Base-by-base conservation (phyloP, 1,140 invertebrate genomes). In the Aphelinus certus region DNA sequence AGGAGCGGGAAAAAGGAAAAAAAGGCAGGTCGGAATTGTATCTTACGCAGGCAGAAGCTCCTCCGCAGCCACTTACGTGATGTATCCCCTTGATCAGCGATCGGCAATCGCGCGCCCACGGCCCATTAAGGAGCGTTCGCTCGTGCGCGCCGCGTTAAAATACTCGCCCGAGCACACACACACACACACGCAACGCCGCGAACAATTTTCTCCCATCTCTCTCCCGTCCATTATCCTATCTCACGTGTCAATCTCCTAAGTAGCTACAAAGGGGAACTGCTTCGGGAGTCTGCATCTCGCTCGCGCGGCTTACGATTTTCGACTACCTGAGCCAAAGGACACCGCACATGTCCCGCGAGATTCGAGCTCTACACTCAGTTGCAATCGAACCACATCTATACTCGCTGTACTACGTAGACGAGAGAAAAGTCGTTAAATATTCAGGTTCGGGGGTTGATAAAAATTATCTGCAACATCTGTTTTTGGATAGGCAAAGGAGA, bases 221-320 rank as follows among this genome's bases (percentile, higher is more conserved):
- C 26, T 26, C 64, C 64, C 75, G 79, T 84, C 83, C 84, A 85
- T 85, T 85, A 84, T 79, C 79, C 72, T 85, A 85, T 85, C 84
- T 83, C 78, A 77, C 82, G 64, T 83, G 82, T 85, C 82, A 83
- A 85, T 85, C 84, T 85, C 72, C 79, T 82, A 84, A 84, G 84
- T 83, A 84, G 81, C 82, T 81, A 82, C 80, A 83, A 79, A 78
- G 65, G 76, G 79, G 77, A 69, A 79, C 79, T 78, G 77, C 81
- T 83, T 82, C 79, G 82, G 75, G 81, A 79, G 76, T 71, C 26
- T 26, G 26, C 26, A 26, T 26, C 26, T 26, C 26, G 26, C 26
- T 26, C 26, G 26, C 26, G 0, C 26, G 26, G 0, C 26, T 26
- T 26, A 26, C 26, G 26, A 26, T 26, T 26, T 26, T 26, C 26